A percentile compares a stretch with the other conserved stretches of the same genome.
These are phyloP conservation scores for Enhydra lutris DNA, from an alignment of 2,113 vertebrate species.

Conservation along the genomic window DNA sequence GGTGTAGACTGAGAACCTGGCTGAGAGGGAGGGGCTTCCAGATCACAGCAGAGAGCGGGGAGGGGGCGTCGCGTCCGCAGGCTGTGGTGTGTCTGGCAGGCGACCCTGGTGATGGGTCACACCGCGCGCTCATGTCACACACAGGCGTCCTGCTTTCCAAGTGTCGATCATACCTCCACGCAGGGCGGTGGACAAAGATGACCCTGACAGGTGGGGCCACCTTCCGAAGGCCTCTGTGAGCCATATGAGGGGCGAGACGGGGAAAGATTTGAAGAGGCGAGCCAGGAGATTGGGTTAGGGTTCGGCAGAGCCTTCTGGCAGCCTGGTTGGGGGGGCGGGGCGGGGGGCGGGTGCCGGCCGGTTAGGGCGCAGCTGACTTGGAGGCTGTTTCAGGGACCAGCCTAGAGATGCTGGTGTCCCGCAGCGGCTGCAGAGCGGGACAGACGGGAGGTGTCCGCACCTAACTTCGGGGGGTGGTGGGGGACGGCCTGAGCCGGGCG, in stretches of 20 bases:
- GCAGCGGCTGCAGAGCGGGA: rapidly evolving
- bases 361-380: rapidly evolving
- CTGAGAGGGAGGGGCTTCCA: neutral
- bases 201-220: neutral
- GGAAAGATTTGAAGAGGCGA: neutral
- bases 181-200: neutral
- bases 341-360: no score
- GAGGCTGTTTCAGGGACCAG: neutral
- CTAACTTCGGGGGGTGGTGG: neutral
- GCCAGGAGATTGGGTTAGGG: no score
- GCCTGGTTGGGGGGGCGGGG: no score
- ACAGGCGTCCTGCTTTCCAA: rapidly evolving
- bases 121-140: rapidly evolving
- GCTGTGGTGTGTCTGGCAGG: neutral
- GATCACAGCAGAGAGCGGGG: neutral
- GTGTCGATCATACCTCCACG: neutral
- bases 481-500: rapidly evolving
- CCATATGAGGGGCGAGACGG: rapidly evolving
- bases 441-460: neutral
- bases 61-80: no score
- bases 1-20: neutral
- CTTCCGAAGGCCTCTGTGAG: rapidly evolving
- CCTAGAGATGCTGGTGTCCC: rapidly evolving
- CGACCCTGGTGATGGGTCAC: neutral
- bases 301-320: neutral